Percentiles rank a stretch among this genome's conserved stretches.
These are phyloP conservation scores for Amniataba percoides DNA, from an alignment of 2,797 vertebrate genomes.

Conservation along the genomic window DNA sequence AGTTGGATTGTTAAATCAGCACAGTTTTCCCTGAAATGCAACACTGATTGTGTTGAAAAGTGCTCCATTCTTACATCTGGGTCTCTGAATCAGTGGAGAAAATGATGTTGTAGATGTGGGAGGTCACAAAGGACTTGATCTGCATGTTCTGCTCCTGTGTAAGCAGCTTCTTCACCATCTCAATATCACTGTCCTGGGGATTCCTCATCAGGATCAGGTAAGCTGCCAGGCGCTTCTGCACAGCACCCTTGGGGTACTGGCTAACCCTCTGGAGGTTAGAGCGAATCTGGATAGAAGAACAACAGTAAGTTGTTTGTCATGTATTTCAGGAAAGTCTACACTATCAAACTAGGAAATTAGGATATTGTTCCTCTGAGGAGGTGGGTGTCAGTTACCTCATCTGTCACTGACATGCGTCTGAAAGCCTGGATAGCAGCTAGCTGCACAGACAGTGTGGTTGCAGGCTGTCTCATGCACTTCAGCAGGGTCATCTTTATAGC, in stretches of 20 bases:
- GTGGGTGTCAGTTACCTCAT: slow-evolving; percentile 87
- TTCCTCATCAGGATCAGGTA: slow-evolving; percentile 93
- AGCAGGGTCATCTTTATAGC: slow-evolving; percentile 85
- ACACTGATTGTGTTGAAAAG: not conserved
- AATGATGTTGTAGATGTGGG: slow-evolving; percentile 92
- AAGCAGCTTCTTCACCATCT: slow-evolving; percentile 85
- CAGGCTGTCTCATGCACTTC: slow-evolving; percentile 88
- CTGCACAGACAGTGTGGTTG: slow-evolving; percentile 89
- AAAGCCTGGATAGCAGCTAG: slow-evolving; percentile 95
- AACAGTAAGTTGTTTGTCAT: slow-evolving; percentile 15
- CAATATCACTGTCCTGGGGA: slow-evolving; percentile 84
- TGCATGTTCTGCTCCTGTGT: slow-evolving; percentile 87
- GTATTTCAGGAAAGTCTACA: not conserved
- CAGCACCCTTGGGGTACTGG: slow-evolving; percentile 83
- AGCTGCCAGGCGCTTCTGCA: slow-evolving; percentile 92
- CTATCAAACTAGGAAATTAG: not conserved
- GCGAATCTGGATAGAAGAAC: slow-evolving; percentile 80
- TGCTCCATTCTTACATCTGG: slow-evolving; percentile 85
- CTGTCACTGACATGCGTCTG: slow-evolving; percentile 89
- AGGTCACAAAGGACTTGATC: slow-evolving; percentile 91
- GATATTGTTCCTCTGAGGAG: not conserved
- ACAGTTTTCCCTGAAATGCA: not conserved
- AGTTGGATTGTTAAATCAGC: not conserved
- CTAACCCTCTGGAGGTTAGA: slow-evolving; percentile 87
- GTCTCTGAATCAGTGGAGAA: slow-evolving; percentile 85